These are phyloP conservation scores for Ferrisia virgata DNA, from an alignment of 2,888 invertebrate species.

Conservation along the genomic window DNA sequence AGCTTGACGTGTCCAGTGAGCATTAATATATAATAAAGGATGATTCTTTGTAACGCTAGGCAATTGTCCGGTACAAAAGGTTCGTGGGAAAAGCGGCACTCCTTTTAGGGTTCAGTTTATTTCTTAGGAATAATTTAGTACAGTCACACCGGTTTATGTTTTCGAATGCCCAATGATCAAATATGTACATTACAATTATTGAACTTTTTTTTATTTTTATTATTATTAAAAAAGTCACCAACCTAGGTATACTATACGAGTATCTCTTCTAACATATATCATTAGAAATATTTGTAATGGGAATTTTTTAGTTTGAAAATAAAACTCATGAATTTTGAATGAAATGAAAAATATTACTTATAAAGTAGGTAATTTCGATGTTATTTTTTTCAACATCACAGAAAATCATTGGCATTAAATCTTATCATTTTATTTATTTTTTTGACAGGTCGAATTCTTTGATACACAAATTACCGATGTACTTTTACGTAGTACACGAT, in stretches of 20 bases:
- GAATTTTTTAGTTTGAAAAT: not conserved
- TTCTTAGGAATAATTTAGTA: conserved; percentile 35
- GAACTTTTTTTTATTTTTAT: not conserved
- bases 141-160: not conserved
- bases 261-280: not conserved
- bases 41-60: conserved; percentile 34
- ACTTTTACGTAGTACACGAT: not conserved
- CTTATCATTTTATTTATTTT: not conserved
- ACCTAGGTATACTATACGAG: too few species aligned
- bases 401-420: not conserved
- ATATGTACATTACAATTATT: conserved; percentile 28
- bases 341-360: not conserved
- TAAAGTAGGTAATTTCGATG: not conserved
- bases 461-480: not conserved
- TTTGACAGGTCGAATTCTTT: not conserved
- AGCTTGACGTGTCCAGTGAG: conserved; percentile 24
- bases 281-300: not conserved
- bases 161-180: conserved; percentile 31
- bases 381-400: not conserved
- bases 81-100: conserved; percentile 32
- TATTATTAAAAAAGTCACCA: not conserved
- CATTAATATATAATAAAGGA: conserved; percentile 34
- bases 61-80: conserved; percentile 14
- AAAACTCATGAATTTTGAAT: not conserved
- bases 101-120: conserved; percentile 24